Evolutionary conservation across 2,888 invertebrate genomes (phyloP), one percentile per base, ranked within the genome.

Genomic region (Epirrhoe alternata): DNA sequence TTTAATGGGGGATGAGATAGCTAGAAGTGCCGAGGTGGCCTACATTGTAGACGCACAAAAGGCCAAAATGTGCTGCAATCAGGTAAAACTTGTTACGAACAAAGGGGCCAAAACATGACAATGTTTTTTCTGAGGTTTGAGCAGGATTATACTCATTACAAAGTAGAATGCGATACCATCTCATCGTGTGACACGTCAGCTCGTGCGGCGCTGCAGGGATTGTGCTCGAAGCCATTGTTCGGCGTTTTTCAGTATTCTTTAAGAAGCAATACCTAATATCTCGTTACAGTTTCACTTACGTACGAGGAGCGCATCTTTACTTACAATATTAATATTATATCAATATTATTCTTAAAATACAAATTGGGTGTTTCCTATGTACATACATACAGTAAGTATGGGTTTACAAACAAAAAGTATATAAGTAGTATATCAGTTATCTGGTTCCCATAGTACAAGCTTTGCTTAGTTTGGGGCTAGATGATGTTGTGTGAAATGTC

Each of bases 231-330:
- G 38, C 3, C n/a, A 14, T 35, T 38, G 50, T 58, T 51, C 24
- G 12, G 38, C 50, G n/a, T 58, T 38, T 38, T 58, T 24, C 14
- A 58, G 4, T 16, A 12, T 7, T 58, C 12, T 17, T 12, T 42
- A 12, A 47, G 17, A 24, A 49, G 35, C 38, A 58, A 58, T 38
- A n/a, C n/a, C n/a, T n/a, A 58, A 38, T 35, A 50, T 35, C 58
- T 50, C 49, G 16, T 50, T 51, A 51, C 50, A 10, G 49, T 56
- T 14, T 16, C 10, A 42, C 10, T 5, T 35, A 42, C 12, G 17
- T 17, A 47, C n/a, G 14, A 45, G 45, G 4, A 42, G 42, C 12
- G 5, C n/a, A n/a, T n/a, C n/a, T n/a, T n/a, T n/a, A n/a, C n/a
- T n/a, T n/a, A n/a, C n/a, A n/a, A n/a, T n/a, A n/a, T n/a, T n/a